Evolutionary conservation across 1,140 invertebrate genomes (phyloP).

Genomic region (Tetramorium alpestre): DNA sequence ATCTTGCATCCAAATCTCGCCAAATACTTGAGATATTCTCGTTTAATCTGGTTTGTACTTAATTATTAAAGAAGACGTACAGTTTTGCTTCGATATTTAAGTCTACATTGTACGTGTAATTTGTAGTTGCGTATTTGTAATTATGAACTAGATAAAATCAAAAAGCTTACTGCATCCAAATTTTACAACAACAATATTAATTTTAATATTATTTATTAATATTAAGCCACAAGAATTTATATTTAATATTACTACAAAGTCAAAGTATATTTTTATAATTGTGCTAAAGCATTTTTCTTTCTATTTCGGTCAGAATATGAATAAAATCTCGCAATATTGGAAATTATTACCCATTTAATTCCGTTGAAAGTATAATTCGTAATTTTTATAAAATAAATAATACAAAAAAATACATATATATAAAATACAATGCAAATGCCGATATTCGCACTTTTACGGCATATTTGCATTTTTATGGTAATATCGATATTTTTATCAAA

Average conservation of each 20-base stretch:
- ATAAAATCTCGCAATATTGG: neutral
- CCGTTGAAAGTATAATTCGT: neutral
- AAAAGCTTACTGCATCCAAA: neutral
- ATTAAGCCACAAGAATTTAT: neutral
- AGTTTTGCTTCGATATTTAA: neutral
- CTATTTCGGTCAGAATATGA: neutral
- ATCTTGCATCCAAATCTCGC: neutral
- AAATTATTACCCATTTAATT: slow-evolving; percentile 1
- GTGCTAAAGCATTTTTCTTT: neutral
- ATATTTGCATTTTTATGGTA: neutral
- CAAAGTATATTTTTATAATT: neutral
- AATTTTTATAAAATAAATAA: neutral
- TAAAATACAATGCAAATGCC: slow-evolving; percentile 1
- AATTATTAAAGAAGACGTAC: slow-evolving; percentile 3
- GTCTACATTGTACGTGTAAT: too few species aligned
- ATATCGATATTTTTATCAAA: slow-evolving; percentile 16
- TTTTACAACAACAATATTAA: too few species aligned
- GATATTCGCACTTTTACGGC: neutral
- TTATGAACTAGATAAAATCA: neutral
- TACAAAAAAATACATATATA: neutral
- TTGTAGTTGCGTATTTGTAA: neutral
- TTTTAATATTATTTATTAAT: too few species aligned
- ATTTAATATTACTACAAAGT: neutral
- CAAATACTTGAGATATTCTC: neutral
- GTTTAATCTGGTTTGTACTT: neutral